Base-by-base conservation (phyloP, 1,140 invertebrate species). In the Eriosoma lanigerum region DNA sequence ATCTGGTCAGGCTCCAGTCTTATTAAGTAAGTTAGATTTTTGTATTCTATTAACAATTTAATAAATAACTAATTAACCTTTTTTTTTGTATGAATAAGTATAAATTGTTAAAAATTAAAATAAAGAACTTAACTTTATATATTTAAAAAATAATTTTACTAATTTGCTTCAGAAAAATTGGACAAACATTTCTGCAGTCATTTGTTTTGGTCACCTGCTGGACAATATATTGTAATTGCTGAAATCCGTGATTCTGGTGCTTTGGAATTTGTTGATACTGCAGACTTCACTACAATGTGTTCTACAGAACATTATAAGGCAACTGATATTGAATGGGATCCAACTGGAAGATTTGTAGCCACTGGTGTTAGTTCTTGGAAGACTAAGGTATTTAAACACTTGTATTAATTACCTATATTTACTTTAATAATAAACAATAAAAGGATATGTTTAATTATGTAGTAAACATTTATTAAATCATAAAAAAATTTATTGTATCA, bases 321-420 rank as follows among this genome's bases (percentile, higher is more conserved):
- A 83, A 97, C 95, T 0, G 96, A 98, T 84, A 93, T 98, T 4
- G 97, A 98, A 86, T 99, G 98, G 98, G 98, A 99, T 88, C 97
- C 98, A 9, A 99, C 97, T 44, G 98, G 98, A 21, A 89, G 98
- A 84, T 99, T 98, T 86, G 96, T 99, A 19, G 93, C 96, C 19
- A 98, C 96, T 1, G 94, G 92, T 9, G 96, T 98, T 12, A 97
- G 96, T 2, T 94, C 92, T 81, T 98, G 97, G 93, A 98, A 96
- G 83, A 94, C 96, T 68, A 98, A 97, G 87, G 96, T 89, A 83
- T 76, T 3, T n/a, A n/a, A 62, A 62, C 19, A 38, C 13, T n/a
- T n/a, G n/a, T n/a, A n/a, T n/a, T n/a, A n/a, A n/a, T n/a, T n/a
- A n/a, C n/a, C n/a, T n/a, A n/a, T n/a, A n/a, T n/a, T n/a, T n/a